phyloP scores from a whole-genome alignment of 2,888 invertebrate genomes.

The Rutpela maculata region DNA sequence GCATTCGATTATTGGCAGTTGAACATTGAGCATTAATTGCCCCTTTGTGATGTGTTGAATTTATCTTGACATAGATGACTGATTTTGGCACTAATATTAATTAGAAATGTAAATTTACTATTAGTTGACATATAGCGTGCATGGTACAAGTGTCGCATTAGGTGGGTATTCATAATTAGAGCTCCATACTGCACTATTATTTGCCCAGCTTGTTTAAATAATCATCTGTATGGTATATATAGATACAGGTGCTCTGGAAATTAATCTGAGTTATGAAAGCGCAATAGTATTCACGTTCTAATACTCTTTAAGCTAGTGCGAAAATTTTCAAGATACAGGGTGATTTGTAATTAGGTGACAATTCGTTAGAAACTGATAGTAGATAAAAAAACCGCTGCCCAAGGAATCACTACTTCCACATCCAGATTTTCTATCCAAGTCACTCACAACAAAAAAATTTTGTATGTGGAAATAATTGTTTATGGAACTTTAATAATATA shows the following conservation, averaged over 20 bases:
- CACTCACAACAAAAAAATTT: no score
- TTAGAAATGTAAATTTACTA: conserved; percentile 37
- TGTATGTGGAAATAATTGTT: no score
- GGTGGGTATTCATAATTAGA: conserved; percentile 21
- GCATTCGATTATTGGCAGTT: conserved; percentile 22
- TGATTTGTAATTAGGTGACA: no score
- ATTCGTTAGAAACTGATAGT: no score
- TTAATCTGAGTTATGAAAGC: no score
- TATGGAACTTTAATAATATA: no score
- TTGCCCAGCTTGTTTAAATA: neutral
- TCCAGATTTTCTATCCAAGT: no score
- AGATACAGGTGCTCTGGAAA: neutral
- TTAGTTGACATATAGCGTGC: conserved; percentile 25
- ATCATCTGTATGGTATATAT: neutral
- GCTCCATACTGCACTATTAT: neutral
- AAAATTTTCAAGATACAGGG: no score
- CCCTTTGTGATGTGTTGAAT: conserved; percentile 29
- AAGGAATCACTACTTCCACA: no score
- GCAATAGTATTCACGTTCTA: no score
- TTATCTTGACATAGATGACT: conserved; percentile 40
- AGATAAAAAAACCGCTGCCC: no score
- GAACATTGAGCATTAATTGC: conserved; percentile 29
- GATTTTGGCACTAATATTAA: conserved; percentile 38
- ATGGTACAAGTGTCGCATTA: conserved; percentile 9
- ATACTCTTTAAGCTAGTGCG: no score